Percentiles rank a stretch among this genome's conserved stretches.
Conservation (phyloP, 2,888 invertebrate species). For the Luperina testacea region DNA sequence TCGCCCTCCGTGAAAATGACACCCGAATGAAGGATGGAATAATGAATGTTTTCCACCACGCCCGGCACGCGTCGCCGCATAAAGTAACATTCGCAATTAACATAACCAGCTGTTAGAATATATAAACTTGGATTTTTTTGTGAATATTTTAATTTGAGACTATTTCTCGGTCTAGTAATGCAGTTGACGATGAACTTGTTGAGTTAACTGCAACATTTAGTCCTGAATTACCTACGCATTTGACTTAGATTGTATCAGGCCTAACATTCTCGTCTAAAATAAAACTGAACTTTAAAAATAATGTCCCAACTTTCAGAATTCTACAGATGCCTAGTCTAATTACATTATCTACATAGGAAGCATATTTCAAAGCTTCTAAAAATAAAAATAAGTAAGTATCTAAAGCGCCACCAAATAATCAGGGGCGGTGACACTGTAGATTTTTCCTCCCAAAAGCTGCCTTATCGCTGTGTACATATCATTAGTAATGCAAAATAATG, state of each 20-base stretch:
- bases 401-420: conserved; percentile 71
- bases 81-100: conserved; percentile 79
- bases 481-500: conserved; percentile 91
- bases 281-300: conserved; percentile 9
- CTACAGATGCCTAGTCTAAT: background rate
- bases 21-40: conserved; percentile 82
- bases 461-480: conserved; percentile 89
- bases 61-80: conserved; percentile 81
- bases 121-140: conserved; percentile 46
- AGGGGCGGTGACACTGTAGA: conserved; percentile 81
- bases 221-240: background rate
- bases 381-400: conserved; percentile 32
- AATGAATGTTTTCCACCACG: conserved; percentile 78
- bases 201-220: background rate
- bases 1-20: conserved; percentile 77
- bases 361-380: conserved; percentile 15
- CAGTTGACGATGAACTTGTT: background rate
- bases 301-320: background rate
- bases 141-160: conserved; percentile 44
- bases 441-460: conserved; percentile 83
- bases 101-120: conserved; percentile 76
- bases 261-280: background rate
- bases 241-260: background rate
- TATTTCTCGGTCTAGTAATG: conserved; percentile 1
- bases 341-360: background rate